Evolutionary conservation across 2,797 vertebrate genomes (phyloP).

Genomic region (Sciurus carolinensis): DNA sequence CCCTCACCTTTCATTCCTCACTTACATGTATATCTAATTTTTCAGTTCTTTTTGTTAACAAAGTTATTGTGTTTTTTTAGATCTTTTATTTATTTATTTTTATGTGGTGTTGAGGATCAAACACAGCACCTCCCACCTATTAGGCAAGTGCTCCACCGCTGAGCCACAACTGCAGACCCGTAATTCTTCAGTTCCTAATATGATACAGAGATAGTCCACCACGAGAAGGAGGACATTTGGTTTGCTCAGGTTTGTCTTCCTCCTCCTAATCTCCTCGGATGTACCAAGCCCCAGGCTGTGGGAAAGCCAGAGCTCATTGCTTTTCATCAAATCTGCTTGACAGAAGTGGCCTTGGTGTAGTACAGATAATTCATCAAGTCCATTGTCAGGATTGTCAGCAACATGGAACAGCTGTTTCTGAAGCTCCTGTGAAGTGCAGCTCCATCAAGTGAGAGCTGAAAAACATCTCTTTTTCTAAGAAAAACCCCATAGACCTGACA

Average conservation of each 20-base stretch:
- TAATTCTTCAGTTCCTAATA: not conserved
- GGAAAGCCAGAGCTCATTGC: not conserved
- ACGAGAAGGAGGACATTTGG: not conserved
- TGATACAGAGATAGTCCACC: not conserved
- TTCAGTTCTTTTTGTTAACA: not conserved
- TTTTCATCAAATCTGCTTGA: constrained; percentile 31
- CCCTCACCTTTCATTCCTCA: not conserved
- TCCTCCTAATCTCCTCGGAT: not conserved
- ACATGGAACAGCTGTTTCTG: constrained; percentile 63
- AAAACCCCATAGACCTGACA: constrained; percentile 69
- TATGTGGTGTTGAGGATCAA: no score
- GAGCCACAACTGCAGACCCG: no score
- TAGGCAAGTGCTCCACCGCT: no score
- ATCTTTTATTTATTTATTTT: no score
- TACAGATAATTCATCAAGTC: constrained; percentile 58
- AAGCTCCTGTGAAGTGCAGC: constrained; percentile 65
- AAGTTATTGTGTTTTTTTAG: no score
- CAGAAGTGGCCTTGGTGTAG: constrained; percentile 11
- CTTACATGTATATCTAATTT: not conserved
- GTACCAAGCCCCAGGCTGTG: not conserved
- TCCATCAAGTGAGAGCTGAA: constrained; percentile 71
- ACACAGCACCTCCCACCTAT: no score
- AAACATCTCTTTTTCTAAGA: constrained; percentile 76
- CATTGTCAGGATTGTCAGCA: constrained; percentile 40
- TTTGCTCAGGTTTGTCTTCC: not conserved